phyloP scores from a whole-genome alignment of 2,797 vertebrate genomes.

The Acomys russatus region DNA sequence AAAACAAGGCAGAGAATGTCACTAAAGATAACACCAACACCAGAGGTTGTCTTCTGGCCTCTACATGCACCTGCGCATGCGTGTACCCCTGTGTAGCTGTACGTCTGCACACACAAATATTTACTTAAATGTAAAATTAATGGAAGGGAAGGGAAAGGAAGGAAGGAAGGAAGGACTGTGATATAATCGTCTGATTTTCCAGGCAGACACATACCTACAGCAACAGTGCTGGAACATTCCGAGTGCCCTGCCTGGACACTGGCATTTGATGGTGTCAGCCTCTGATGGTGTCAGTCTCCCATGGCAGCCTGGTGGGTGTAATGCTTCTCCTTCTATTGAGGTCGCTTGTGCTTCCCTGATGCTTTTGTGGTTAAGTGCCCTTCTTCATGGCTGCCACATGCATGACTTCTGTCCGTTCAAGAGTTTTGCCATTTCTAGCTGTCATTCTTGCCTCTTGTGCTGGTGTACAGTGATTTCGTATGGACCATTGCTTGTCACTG shows the following conservation, averaged over 20 bases:
- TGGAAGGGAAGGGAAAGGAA: no score
- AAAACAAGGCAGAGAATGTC: background rate
- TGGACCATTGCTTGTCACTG: background rate
- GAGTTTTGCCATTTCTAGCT: background rate
- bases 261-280: rapidly evolving
- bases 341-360: rapidly evolving
- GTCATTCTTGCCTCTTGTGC: background rate
- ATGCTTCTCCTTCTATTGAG: background rate
- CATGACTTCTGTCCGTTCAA: rapidly evolving
- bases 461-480: background rate
- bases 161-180: background rate
- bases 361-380: rapidly evolving
- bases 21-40: background rate
- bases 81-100: background rate
- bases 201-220: no score
- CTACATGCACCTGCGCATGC: background rate
- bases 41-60: background rate
- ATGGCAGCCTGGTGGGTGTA: background rate
- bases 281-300: background rate
- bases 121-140: background rate
- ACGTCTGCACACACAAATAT: background rate
- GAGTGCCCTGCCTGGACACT: rapidly evolving
- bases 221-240: background rate
- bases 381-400: no score
- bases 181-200: background rate